Conservation (phyloP, 2,888 invertebrate species). For the Nomada fabriciana region DNA sequence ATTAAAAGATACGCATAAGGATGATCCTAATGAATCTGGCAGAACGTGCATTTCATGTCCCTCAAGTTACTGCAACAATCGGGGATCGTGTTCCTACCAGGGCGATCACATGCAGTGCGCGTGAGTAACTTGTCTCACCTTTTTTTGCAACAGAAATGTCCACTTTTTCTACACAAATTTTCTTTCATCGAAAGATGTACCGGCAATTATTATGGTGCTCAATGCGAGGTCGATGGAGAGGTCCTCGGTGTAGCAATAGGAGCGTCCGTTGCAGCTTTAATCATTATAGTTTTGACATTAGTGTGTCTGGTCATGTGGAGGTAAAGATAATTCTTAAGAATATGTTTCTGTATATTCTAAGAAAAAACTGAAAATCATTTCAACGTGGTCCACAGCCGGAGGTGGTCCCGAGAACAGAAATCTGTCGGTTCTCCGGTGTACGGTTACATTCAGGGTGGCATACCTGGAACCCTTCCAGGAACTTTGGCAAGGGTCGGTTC, state of each 20-base stretch:
- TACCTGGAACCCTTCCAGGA: slow-evolving; percentile 81
- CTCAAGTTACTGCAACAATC: slow-evolving; percentile 91
- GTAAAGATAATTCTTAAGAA: slow-evolving; percentile 83
- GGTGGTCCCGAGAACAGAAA: slow-evolving; percentile 96
- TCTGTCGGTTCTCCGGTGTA: slow-evolving; percentile 93
- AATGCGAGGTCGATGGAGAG: slow-evolving; percentile 96
- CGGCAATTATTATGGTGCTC: slow-evolving; percentile 94
- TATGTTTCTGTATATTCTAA: background rate
- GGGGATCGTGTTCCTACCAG: slow-evolving; percentile 93
- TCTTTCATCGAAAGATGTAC: slow-evolving; percentile 87
- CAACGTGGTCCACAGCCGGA: slow-evolving; percentile 87
- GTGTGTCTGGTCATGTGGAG: slow-evolving; percentile 96
- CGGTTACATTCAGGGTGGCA: slow-evolving; percentile 91
- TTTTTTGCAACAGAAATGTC: background rate
- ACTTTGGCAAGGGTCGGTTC: slow-evolving; percentile 82
- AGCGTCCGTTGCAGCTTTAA: slow-evolving; percentile 94
- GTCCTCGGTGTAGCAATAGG: slow-evolving; percentile 96
- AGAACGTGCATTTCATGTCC: slow-evolving; percentile 92
- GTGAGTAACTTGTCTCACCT: slow-evolving; percentile 85
- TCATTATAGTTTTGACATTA: slow-evolving; percentile 94
- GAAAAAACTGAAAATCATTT: too few relatives aligned
- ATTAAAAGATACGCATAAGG: slow-evolving; percentile 90
- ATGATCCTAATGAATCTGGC: slow-evolving; percentile 89
- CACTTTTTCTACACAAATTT: background rate
- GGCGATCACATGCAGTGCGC: slow-evolving; percentile 90